Percentiles rank a stretch among this genome's conserved stretches.
Conservation (phyloP, 1,140 invertebrate genomes). For the Chymomyza costata region DNA sequence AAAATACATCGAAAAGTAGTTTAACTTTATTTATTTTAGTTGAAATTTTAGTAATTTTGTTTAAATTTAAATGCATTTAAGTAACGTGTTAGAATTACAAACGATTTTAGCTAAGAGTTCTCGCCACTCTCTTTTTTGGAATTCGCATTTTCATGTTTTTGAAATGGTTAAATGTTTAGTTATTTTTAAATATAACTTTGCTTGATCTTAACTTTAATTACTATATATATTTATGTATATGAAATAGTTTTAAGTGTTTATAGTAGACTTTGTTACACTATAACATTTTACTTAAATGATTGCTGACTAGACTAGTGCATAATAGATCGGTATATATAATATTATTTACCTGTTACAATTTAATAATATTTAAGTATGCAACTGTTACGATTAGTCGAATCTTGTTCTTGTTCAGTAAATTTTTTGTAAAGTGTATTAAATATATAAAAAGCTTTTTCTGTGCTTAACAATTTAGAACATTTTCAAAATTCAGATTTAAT, state of each 20-base stretch:
- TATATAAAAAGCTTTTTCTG: conserved; percentile 12
- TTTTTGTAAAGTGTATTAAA: conserved; percentile 11
- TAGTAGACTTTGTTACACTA: conserved; percentile 48
- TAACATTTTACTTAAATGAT: conserved; percentile 62
- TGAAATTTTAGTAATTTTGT: conserved; percentile 21
- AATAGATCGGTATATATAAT: conserved; percentile 50
- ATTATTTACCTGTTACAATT: conserved; percentile 32
- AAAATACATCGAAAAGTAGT: conserved; percentile 64
- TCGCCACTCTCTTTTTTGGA: too few species aligned
- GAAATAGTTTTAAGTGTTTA: conserved; percentile 34
- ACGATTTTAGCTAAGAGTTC: conserved; percentile 31
- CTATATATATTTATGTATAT: conserved; percentile 32
- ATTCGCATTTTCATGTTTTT: conserved; percentile 40
- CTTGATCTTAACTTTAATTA: conserved; percentile 43
- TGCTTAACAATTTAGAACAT: conserved; percentile 6
- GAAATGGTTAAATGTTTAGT: conserved; percentile 32
- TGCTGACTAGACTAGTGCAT: conserved; percentile 67
- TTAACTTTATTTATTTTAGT: conserved; percentile 38
- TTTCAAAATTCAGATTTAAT: conserved; percentile 4
- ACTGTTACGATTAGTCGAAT: conserved; percentile 22
- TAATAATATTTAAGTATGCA: conserved; percentile 44
- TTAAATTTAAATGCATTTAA: conserved; percentile 71
- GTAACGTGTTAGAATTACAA: conserved; percentile 67
- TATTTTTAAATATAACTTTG: too few species aligned
- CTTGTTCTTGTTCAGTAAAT: conserved; percentile 1